Percentiles rank a stretch among this genome's conserved stretches.
Evolutionary conservation across 2,888 invertebrate species (phyloP).

Genomic region (Caenorhabditis sp.): DNA sequence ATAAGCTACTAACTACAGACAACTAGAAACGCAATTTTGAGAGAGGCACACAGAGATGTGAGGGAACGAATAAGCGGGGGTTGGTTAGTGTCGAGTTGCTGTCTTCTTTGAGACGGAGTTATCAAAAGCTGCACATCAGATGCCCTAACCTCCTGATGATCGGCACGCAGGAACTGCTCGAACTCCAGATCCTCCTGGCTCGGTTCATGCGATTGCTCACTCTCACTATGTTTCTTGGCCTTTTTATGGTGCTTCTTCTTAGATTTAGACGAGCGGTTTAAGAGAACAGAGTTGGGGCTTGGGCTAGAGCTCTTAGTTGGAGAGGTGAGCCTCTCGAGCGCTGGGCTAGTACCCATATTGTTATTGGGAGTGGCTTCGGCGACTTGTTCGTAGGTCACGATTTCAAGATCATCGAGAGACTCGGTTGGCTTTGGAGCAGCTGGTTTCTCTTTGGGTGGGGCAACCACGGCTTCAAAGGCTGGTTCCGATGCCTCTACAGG

Average conservation of each 20-base stretch:
- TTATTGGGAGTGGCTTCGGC: slow-evolving; percentile 10
- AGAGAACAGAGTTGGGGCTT: slow-evolving; percentile 46
- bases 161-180: slow-evolving; percentile 48
- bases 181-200: slow-evolving; percentile 51
- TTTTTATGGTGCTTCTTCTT: slow-evolving; percentile 74
- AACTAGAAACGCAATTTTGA: slow-evolving; percentile 4
- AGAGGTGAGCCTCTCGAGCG: neutral
- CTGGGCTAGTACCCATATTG: neutral
- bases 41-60: slow-evolving; percentile 37
- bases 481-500: slow-evolving; percentile 8
- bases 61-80: slow-evolving; percentile 56
- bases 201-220: slow-evolving; percentile 50
- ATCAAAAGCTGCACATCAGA: slow-evolving; percentile 42
- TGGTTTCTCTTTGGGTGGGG: neutral
- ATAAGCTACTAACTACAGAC: no score
- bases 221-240: slow-evolving; percentile 62
- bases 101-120: slow-evolving; percentile 8
- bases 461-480: neutral
- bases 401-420: slow-evolving; percentile 43
- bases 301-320: slow-evolving; percentile 26
- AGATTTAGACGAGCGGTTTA: slow-evolving; percentile 39
- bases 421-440: slow-evolving; percentile 34
- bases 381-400: slow-evolving; percentile 37
- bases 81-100: neutral
- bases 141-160: slow-evolving; percentile 44